Evolutionary conservation across 2,888 invertebrate genomes (phyloP).

Genomic region (Bombylius major): DNA sequence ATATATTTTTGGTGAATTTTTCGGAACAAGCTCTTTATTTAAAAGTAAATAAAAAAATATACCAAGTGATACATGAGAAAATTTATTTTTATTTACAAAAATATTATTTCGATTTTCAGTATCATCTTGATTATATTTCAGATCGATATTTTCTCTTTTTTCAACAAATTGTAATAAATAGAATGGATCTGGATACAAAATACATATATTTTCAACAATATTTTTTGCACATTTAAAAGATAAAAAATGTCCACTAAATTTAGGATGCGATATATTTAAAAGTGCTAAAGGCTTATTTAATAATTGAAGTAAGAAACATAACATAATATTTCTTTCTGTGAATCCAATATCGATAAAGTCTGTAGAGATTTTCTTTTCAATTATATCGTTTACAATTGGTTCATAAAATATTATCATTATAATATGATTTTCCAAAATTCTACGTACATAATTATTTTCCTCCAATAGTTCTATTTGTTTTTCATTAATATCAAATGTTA

Average conservation of each 20-base stretch:
- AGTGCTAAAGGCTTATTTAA: conserved; percentile 60
- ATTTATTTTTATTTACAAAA: conserved; percentile 43
- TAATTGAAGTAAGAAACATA: conserved; percentile 54
- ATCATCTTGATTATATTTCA: no score
- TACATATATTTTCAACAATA: conserved; percentile 40
- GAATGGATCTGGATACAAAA: conserved; percentile 40
- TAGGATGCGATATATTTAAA: conserved; percentile 51
- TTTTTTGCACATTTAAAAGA: conserved; percentile 42
- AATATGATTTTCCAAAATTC: conserved; percentile 46
- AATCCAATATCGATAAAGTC: conserved; percentile 24
- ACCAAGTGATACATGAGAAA: conserved; percentile 49
- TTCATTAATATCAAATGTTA: conserved; percentile 42
- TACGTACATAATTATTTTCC: conserved; percentile 44
- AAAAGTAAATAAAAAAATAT: conserved; percentile 58
- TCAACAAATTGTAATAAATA: conserved; percentile 36
- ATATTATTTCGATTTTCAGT: no score
- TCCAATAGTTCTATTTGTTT: conserved; percentile 54
- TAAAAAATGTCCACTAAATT: no score
- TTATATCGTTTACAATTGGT: conserved; percentile 40
- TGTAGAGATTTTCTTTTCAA: conserved; percentile 4
- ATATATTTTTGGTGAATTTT: conserved; percentile 27
- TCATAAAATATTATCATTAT: conserved; percentile 52
- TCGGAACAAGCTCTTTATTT: conserved; percentile 42
- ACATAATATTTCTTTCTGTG: conserved; percentile 40
- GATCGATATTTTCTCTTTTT: no score